Conservation (phyloP, 2,888 invertebrate genomes). For the Cybosia mesomella region DNA sequence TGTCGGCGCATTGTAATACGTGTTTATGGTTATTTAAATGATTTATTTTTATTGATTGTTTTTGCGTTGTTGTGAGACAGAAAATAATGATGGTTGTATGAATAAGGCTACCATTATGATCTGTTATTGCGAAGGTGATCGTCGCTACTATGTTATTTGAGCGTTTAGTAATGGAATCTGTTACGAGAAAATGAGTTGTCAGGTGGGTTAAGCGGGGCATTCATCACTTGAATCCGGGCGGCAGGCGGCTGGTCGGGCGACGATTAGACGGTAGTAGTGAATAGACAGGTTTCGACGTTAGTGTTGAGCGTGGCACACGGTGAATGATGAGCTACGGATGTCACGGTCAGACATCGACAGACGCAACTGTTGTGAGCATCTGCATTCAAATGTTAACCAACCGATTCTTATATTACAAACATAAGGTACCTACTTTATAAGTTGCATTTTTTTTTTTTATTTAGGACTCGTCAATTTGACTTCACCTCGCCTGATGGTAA, state of each 20-base stretch:
- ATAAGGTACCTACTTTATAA: background rate
- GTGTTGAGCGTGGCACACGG: slow-evolving; percentile 26
- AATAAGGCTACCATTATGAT: slow-evolving; percentile 82
- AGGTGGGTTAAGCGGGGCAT: slow-evolving; percentile 74
- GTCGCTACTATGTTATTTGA: slow-evolving; percentile 80
- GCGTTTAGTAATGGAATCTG: slow-evolving; percentile 81
- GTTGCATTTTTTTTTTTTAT: too few species aligned
- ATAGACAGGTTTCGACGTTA: slow-evolving; percentile 47
- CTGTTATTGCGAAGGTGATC: slow-evolving; percentile 81
- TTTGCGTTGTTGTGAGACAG: slow-evolving; percentile 86
- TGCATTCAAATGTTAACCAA: slow-evolving; percentile 21
- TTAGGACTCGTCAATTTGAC: too few species aligned
- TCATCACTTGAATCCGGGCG: slow-evolving; percentile 67
- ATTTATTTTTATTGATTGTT: slow-evolving; percentile 87
- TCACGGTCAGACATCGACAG: slow-evolving; percentile 3
- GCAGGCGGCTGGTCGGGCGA: slow-evolving; percentile 11
- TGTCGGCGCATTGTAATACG: slow-evolving; percentile 85
- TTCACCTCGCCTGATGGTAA: too few species aligned
- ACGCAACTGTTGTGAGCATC: slow-evolving; percentile 23
- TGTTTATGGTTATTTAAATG: slow-evolving; percentile 87
- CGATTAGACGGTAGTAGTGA: slow-evolving; percentile 30
- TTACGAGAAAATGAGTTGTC: slow-evolving; percentile 86
- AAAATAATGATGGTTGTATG: slow-evolving; percentile 84
- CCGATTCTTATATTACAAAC: slow-evolving; percentile 9
- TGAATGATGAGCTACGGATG: slow-evolving; percentile 42